These are phyloP conservation scores for Drepanosiphum platanoidis DNA, from an alignment of 2,888 invertebrate species.

Conservation along the genomic window DNA sequence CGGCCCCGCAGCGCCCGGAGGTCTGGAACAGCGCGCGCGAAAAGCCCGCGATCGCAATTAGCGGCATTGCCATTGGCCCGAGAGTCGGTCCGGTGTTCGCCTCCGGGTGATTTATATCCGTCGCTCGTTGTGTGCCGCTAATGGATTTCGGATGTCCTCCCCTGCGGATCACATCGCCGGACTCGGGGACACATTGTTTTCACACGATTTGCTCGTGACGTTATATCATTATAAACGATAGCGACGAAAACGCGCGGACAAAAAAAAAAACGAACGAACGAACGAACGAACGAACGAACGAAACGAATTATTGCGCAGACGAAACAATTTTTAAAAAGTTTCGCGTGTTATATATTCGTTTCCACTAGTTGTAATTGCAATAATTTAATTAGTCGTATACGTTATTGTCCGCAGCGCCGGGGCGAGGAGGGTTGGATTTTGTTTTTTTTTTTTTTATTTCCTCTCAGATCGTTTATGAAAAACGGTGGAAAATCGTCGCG, in stretches of 20 bases:
- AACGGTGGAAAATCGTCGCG: too few species aligned
- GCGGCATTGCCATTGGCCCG: neutral
- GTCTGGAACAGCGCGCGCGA: neutral
- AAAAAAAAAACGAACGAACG: neutral
- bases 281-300: neutral
- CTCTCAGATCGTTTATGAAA: too few species aligned
- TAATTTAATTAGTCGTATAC: too few species aligned
- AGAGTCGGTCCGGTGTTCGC: constrained; percentile 31
- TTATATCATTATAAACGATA: neutral
- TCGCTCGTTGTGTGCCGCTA: constrained; percentile 13
- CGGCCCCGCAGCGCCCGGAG: neutral
- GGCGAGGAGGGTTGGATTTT: too few species aligned
- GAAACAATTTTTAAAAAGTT: too few species aligned
- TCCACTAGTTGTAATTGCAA: too few species aligned
- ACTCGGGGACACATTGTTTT: constrained; percentile 22
- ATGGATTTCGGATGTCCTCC: constrained; percentile 57
- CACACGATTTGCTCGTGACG: neutral
- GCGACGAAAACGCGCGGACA: too few species aligned
- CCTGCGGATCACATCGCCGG: constrained; percentile 26
- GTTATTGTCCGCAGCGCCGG: too few species aligned
- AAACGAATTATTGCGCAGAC: neutral
- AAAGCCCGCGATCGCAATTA: constrained; percentile 12
- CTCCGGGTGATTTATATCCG: constrained; percentile 34
- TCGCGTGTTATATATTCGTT: too few species aligned
- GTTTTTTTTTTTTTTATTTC: too few species aligned